A percentile compares a stretch with the other conserved stretches of the same genome.
Evolutionary conservation across 2,888 invertebrate species (phyloP).

Genomic region (Mamestra brassicae): DNA sequence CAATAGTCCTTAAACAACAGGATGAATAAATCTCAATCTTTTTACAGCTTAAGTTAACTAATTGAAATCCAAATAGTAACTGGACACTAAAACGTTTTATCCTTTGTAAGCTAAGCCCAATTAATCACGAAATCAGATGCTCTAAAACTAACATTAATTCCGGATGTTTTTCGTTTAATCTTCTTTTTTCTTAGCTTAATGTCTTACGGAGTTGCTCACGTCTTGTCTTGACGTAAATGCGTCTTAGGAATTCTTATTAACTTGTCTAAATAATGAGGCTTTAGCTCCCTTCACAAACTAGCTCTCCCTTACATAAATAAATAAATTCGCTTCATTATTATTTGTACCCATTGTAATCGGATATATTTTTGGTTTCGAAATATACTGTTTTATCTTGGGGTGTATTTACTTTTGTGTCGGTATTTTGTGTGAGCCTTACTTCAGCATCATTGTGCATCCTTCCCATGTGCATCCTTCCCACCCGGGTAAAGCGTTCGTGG

Average conservation of each 20-base stretch:
- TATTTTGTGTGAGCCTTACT: neutral
- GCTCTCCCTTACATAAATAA: slow-evolving; percentile 58
- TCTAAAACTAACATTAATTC: slow-evolving; percentile 66
- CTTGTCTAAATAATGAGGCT: slow-evolving; percentile 84
- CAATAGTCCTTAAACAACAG: neutral
- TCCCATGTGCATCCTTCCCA: neutral
- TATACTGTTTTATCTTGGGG: neutral
- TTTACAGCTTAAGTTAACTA: slow-evolving; percentile 25
- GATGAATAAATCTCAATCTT: slow-evolving; percentile 34
- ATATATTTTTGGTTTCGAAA: slow-evolving; percentile 31
- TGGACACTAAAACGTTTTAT: slow-evolving; percentile 36
- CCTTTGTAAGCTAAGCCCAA: slow-evolving; percentile 45
- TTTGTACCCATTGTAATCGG: slow-evolving; percentile 55
- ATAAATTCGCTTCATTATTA: slow-evolving; percentile 62
- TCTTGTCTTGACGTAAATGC: slow-evolving; percentile 84
- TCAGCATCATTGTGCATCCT: neutral
- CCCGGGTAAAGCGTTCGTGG: no score
- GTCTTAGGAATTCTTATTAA: slow-evolving; percentile 87
- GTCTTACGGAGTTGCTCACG: slow-evolving; percentile 79
- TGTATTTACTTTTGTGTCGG: slow-evolving; percentile 17
- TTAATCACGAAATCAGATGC: slow-evolving; percentile 48
- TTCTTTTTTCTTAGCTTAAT: slow-evolving; percentile 79
- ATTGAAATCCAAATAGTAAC: slow-evolving; percentile 42
- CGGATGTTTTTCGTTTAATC: slow-evolving; percentile 78
- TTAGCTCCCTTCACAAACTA: slow-evolving; percentile 38